Conservation (phyloP, 1,140 invertebrate genomes). For the Ceratosolen fusciceps region DNA sequence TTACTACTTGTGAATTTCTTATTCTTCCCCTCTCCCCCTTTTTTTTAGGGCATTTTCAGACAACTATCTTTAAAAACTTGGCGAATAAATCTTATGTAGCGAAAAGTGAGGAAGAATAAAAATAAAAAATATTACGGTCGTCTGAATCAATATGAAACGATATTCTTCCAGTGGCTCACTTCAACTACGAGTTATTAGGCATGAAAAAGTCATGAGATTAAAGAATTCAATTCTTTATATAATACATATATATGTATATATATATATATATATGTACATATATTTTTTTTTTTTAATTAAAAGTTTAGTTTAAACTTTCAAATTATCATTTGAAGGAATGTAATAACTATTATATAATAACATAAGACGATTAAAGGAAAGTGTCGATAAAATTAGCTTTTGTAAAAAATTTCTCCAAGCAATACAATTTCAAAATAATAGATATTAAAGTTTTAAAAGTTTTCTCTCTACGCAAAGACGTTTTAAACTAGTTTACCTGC, state of each 20-base stretch:
- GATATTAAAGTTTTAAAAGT: background rate
- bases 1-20: background rate
- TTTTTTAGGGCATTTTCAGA: background rate
- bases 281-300: background rate
- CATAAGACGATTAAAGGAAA: background rate
- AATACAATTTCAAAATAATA: slow-evolving; percentile 10
- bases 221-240: background rate
- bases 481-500: slow-evolving; percentile 4
- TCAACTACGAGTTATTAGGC: background rate
- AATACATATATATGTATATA: too few species aligned
- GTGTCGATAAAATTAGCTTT: slow-evolving; percentile 4
- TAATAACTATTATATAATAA: slow-evolving; percentile 5
- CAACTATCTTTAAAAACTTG: background rate
- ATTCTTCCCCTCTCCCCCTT: too few species aligned
- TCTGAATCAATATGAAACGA: background rate
- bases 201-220: background rate
- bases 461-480: background rate
- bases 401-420: slow-evolving; percentile 1
- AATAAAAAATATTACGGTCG: background rate
- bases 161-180: background rate
- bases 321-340: background rate
- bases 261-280: too few species aligned
- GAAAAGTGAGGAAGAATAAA: background rate
- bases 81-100: background rate
- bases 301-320: background rate